phyloP scores from a whole-genome alignment of 2,113 vertebrate species.

The Steatornis caripensis region DNA sequence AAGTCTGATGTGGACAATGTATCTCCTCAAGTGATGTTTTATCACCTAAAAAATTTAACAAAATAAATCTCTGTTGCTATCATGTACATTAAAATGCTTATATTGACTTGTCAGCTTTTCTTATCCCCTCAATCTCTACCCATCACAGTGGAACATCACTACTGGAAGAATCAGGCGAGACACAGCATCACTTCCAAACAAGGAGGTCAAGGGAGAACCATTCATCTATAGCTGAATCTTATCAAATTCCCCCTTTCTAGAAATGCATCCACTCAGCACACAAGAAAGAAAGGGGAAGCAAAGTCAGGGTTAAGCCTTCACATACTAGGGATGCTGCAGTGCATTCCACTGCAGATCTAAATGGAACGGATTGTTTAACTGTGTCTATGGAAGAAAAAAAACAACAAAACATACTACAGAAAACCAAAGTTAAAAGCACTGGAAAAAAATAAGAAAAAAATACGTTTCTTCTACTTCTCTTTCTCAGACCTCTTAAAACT shows the following conservation, averaged over 20 bases:
- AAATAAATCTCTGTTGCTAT: neutral
- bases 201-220: neutral
- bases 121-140: neutral
- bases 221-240: neutral
- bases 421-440: neutral
- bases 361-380: neutral
- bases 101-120: neutral
- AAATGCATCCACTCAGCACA: neutral
- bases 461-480: neutral
- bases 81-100: neutral
- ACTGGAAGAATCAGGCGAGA: neutral
- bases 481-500: neutral
- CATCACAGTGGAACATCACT: neutral
- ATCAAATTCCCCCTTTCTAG: neutral
- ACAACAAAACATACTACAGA: neutral
- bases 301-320: neutral
- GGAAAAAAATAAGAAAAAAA: neutral
- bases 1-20: constrained; percentile 74
- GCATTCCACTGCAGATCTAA: neutral
- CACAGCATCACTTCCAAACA: neutral
- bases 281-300: neutral
- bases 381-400: neutral
- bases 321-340: neutral
- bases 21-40: constrained; percentile 54
- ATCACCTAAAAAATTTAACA: constrained; percentile 21